phyloP scores from a whole-genome alignment of 2,888 invertebrate genomes.

The Drosophila anomelani region DNA sequence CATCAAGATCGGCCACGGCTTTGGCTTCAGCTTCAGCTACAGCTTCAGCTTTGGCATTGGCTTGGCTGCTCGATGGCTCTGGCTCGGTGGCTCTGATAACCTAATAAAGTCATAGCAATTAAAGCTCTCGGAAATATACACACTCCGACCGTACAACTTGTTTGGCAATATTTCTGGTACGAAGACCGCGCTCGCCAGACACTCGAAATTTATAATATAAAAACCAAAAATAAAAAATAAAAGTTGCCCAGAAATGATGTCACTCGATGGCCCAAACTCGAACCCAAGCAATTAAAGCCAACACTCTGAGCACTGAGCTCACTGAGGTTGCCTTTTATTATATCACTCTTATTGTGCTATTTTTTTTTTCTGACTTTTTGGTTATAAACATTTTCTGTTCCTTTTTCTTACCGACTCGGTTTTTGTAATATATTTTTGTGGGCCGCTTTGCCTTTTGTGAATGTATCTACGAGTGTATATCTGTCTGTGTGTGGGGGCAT shows the following conservation, averaged over 20 bases:
- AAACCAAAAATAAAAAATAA: slow-evolving; percentile 33
- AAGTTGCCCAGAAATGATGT: slow-evolving; percentile 76
- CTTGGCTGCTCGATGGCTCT: slow-evolving; percentile 16
- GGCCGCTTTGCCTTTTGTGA: slow-evolving; percentile 62
- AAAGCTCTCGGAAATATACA: slow-evolving; percentile 56
- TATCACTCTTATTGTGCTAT: slow-evolving; percentile 40
- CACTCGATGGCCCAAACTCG: slow-evolving; percentile 58
- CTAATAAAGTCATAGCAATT: slow-evolving; percentile 79
- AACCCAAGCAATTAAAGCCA: slow-evolving; percentile 68
- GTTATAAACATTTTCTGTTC: slow-evolving; percentile 32
- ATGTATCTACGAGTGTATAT: slow-evolving; percentile 2
- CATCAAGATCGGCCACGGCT: slow-evolving; percentile 58
- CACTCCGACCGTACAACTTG: slow-evolving; percentile 64
- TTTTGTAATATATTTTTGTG: slow-evolving; percentile 55
- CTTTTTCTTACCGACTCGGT: slow-evolving; percentile 31
- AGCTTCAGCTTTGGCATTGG: slow-evolving; percentile 16
- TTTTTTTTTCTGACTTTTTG: slow-evolving; percentile 11
- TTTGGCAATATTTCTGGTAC: slow-evolving; percentile 60
- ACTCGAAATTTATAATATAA: slow-evolving; percentile 35
- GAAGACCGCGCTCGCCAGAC: slow-evolving; percentile 13
- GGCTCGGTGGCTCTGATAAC: slow-evolving; percentile 61
- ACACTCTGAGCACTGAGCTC: slow-evolving; percentile 55
- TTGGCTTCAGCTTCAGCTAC: slow-evolving; percentile 31
- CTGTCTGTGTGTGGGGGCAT: slow-evolving; percentile 40
- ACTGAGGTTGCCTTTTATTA: slow-evolving; percentile 63